Percentiles rank a stretch among this genome's conserved stretches.
These are phyloP conservation scores for Pantelozetes paolii DNA, from an alignment of 2,888 invertebrate genomes.

Conservation along the genomic window DNA sequence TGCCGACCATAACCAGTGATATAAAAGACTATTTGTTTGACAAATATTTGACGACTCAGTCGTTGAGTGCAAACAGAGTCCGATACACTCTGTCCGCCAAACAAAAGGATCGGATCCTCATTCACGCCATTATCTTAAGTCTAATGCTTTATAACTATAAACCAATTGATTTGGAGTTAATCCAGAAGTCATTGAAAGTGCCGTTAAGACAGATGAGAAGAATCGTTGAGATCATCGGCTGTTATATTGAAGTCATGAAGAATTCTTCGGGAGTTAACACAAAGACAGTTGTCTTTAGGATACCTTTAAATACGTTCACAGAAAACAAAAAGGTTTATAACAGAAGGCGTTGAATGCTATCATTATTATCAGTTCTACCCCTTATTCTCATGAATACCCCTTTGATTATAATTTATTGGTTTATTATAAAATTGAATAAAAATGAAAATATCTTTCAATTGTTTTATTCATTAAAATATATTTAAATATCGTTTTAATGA, in stretches of 20 bases:
- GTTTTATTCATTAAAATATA: slow-evolving; percentile 3
- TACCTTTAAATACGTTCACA: slow-evolving; percentile 13
- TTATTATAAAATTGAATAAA: neutral
- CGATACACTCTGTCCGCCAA: slow-evolving; percentile 18
- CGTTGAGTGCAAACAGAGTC: neutral
- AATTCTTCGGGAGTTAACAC: slow-evolving; percentile 1
- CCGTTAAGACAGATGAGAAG: neutral
- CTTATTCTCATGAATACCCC: too few species aligned
- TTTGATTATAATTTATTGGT: too few species aligned
- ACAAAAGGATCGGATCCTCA: slow-evolving; percentile 33
- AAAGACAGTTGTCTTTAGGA: slow-evolving; percentile 5
- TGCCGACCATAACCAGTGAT: slow-evolving; percentile 13
- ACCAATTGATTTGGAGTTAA: slow-evolving; percentile 37
- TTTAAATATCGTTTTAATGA: neutral
- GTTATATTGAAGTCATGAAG: slow-evolving; percentile 36
- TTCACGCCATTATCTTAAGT: slow-evolving; percentile 34
- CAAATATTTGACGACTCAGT: slow-evolving; percentile 25
- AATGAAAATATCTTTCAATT: neutral
- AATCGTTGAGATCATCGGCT: slow-evolving; percentile 39
- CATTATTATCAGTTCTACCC: too few species aligned
- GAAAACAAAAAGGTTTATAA: neutral
- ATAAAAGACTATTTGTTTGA: slow-evolving; percentile 37
- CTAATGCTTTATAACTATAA: slow-evolving; percentile 32
- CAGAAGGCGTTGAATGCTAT: too few species aligned
- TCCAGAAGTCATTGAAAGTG: slow-evolving; percentile 36